A percentile compares a stretch with the other conserved stretches of the same genome.
phyloP scores from a whole-genome alignment of 1,140 invertebrate genomes.

The Tetragonula clypearis region DNA sequence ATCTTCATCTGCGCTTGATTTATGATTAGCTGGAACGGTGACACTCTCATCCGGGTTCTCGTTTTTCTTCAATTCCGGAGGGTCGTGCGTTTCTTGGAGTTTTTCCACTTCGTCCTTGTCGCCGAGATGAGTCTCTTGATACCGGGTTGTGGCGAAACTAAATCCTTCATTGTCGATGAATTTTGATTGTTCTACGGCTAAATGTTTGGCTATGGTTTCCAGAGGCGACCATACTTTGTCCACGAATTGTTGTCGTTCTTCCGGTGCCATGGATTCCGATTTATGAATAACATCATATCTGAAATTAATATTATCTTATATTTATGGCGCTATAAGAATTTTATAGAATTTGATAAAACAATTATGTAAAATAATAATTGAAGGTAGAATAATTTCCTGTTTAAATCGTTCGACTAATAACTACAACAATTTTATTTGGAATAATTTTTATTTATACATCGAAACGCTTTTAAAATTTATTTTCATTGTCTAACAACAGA shows the following conservation, averaged over 20 bases:
- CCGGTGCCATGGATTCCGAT: slow-evolving; percentile 61
- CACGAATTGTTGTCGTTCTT: slow-evolving; percentile 65
- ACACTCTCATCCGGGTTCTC: slow-evolving; percentile 23
- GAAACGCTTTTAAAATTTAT: background rate
- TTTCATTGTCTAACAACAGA: background rate
- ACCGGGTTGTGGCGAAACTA: slow-evolving; percentile 37
- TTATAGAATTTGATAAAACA: background rate
- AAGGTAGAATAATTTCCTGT: background rate
- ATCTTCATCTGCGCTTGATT: slow-evolving; percentile 50
- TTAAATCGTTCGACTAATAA: background rate
- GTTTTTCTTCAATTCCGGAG: background rate
- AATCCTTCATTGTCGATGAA: slow-evolving; percentile 31
- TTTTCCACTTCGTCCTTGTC: slow-evolving; percentile 13
- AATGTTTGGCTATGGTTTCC: slow-evolving; percentile 72
- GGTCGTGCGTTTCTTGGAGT: background rate
- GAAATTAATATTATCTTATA: slow-evolving; percentile 26
- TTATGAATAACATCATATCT: slow-evolving; percentile 73
- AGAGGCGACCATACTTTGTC: slow-evolving; percentile 72
- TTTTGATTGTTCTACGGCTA: slow-evolving; percentile 68
- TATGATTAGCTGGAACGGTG: slow-evolving; percentile 46
- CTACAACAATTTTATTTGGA: background rate
- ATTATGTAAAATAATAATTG: background rate
- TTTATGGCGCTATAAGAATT: background rate
- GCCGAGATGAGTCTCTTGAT: slow-evolving; percentile 62
- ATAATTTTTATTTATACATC: background rate